A percentile compares a stretch with the other conserved stretches of the same genome.
These are phyloP conservation scores for Wiebesia pumilae DNA, from an alignment of 1,140 invertebrate genomes.

Conservation along the genomic window DNA sequence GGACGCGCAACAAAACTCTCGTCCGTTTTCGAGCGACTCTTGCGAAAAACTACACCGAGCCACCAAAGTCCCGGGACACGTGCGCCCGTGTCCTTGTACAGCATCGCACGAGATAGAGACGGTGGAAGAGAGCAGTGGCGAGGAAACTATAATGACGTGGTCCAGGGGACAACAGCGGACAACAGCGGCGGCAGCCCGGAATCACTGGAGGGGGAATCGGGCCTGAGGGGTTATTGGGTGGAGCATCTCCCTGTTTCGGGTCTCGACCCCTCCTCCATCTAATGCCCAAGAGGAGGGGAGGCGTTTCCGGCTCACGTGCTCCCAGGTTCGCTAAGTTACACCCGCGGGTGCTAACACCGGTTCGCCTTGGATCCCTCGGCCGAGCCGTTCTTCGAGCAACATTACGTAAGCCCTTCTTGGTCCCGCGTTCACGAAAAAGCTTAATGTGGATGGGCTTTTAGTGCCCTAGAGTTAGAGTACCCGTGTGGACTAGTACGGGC, in stretches of 20 bases:
- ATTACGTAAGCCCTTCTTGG: slow-evolving; percentile 27
- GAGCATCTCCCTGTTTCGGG: neutral
- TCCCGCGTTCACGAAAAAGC: neutral
- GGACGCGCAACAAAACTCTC: neutral
- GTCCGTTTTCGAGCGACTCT: neutral
- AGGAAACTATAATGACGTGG: neutral
- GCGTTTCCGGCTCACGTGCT: slow-evolving; percentile 14
- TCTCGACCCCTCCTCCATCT: no score
- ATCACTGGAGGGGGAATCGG: neutral
- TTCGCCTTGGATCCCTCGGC: slow-evolving; percentile 22
- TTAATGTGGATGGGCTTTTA: neutral
- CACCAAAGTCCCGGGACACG: neutral
- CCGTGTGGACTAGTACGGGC: neutral
- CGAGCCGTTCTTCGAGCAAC: neutral
- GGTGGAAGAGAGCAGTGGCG: neutral
- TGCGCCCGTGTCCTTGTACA: neutral
- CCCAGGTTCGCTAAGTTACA: neutral
- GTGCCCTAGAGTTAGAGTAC: neutral
- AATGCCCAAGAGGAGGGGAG: neutral
- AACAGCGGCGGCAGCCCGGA: neutral
- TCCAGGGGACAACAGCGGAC: neutral
- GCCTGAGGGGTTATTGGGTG: neutral
- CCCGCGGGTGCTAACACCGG: neutral
- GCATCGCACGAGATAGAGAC: neutral
- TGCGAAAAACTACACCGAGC: neutral